Evolutionary conservation across 1,140 invertebrate genomes (phyloP), one percentile per base, ranked within the genome.

Genomic region (Vollenhovia emeryi): DNA sequence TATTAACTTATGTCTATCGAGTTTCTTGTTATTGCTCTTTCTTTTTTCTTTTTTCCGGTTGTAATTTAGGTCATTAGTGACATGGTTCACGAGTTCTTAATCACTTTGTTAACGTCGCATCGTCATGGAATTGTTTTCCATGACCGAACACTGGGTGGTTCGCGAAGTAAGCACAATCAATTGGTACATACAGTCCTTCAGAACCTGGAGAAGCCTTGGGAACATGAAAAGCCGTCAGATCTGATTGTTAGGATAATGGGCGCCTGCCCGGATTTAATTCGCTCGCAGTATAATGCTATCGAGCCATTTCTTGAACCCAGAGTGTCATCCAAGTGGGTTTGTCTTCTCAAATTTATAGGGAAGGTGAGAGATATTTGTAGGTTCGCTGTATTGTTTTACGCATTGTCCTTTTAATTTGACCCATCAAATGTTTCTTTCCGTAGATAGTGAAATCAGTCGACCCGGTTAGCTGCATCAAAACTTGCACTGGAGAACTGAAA

Each of bases 211-310:
- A 94, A 95, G 73, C 96, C 96, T 6, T 97, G 96, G 96, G 96
- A 97, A 86, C 95, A 97, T 93, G 94, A 96, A 18, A 94, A 95
- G 88, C 96, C 96, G 64, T 94, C 95, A 64, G 95, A 97, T 73
- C 93, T 97, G n/a, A 94, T 98, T 21, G 90, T 97, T 6, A 94
- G 96, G 91, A 96, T 97, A 57, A 92, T 97, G 68, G 92, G 93
- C 50, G 96, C 96, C 43, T 97, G 97, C 93, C 97, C 97, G 2
- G 97, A 98, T 92, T 94, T 98, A 62, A 95, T 97, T 13, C 96
- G 96, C 93, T 95, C 95, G 48, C 95, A 97, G 6, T 95, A 97
- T 59, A 94, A 50, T 75, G 93, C 94, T 40, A 91, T 96, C 3
- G 96, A 96, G 87, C 94, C 96, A 48, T 96, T 94, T 90, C 95